phyloP scores from a whole-genome alignment of 2,797 vertebrate genomes.

The Intellagama lesueurii region DNA sequence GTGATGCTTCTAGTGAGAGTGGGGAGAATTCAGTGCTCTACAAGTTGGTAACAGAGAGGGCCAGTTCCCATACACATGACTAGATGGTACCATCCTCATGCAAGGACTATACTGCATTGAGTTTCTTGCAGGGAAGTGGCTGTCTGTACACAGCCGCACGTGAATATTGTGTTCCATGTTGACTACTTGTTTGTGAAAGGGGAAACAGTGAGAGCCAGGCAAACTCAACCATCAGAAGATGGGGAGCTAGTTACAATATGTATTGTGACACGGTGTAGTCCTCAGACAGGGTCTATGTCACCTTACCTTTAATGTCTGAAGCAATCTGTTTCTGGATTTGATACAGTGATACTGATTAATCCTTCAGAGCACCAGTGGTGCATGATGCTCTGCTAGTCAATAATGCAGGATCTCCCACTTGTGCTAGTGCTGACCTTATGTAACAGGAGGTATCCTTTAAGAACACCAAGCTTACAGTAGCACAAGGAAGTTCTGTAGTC shows the following conservation, averaged over 20 bases:
- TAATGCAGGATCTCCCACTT: too few relatives aligned
- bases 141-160: not conserved
- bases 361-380: too few relatives aligned
- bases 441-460: too few relatives aligned
- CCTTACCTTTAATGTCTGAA: not conserved
- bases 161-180: not conserved
- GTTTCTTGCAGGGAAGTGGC: not conserved
- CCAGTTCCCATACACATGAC: not conserved
- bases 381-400: too few relatives aligned
- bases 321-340: not conserved
- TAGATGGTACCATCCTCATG: not conserved
- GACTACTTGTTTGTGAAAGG: not conserved
- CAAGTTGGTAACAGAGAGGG: conserved; percentile 5
- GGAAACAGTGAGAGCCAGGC: not conserved
- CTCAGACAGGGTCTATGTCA: not conserved
- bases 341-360: not conserved
- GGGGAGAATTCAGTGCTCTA: not conserved
- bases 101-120: not conserved
- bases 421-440: too few relatives aligned
- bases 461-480: too few relatives aligned
- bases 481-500: too few relatives aligned
- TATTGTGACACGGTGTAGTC: not conserved
- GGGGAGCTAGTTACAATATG: not conserved
- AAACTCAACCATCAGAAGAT: not conserved
- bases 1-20: conserved; percentile 33